Base-by-base conservation (phyloP, 2,888 invertebrate species). In the Aproaerema taeniolella region DNA sequence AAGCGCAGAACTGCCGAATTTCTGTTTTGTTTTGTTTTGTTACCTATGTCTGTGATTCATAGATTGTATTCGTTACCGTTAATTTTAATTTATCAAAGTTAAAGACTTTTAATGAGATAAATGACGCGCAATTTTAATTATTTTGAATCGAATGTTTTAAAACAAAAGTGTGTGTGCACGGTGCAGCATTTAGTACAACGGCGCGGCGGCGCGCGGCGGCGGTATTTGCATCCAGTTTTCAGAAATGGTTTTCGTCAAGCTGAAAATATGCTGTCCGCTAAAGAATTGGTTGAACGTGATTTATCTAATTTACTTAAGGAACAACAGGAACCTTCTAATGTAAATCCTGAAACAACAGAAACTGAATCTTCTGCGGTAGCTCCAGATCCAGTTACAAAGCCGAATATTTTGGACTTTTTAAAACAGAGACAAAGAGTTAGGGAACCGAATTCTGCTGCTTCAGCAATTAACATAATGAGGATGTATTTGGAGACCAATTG, bases 191-290 rank as follows among this genome's bases (percentile, higher is more conserved):
- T n/a, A n/a, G n/a, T n/a, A n/a, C n/a, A n/a, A n/a, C n/a, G n/a
- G n/a, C n/a, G n/a, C n/a, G n/a, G n/a, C n/a, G n/a, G n/a, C n/a
- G n/a, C n/a, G n/a, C n/a, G n/a, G n/a, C n/a, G n/a, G n/a, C n/a
- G n/a, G n/a, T 35, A 35, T 10, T 31, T 41, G 15, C 36, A 41
- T 31, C 41, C 41, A 26, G 7, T 15, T 10, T 41, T 41, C 5
- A 36, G 41, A 25, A 36, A 9, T 16, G 36, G 41, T 16, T 41
- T 41, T 31, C 24, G 41, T 1, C 41, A 26, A 4, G 10, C 31
- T 8, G 36, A 41, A 26, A 36, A 26, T 26, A 36, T 24, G 25
- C 14, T 26, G 26, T 36, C 36, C 14, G 36, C 26, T 13, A 26
- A 26, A 26, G 26, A 26, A n/a, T 10, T 26, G n/a, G 26, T 26